Conservation (phyloP, 1,140 invertebrate genomes). For the Papilio polytes region DNA sequence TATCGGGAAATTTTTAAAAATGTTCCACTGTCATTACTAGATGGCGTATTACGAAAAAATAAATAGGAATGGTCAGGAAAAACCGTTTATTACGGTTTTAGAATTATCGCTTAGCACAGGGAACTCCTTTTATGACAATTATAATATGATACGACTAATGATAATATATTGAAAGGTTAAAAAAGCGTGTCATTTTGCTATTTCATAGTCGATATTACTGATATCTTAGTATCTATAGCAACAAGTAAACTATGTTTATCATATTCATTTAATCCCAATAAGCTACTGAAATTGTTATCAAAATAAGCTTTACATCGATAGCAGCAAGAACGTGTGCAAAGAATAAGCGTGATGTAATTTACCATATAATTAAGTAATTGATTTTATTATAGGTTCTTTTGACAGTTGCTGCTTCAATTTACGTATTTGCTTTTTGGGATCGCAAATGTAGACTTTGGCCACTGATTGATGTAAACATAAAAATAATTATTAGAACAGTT, state of each 20-base stretch:
- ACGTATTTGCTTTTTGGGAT: no score
- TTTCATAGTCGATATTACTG: no score
- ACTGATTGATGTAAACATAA: no score
- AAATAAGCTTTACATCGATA: background rate
- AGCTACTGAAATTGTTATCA: background rate
- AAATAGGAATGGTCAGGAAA: background rate
- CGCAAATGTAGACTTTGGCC: no score
- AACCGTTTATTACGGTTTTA: background rate
- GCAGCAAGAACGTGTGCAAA: background rate
- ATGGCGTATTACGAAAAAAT: background rate
- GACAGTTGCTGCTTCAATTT: no score
- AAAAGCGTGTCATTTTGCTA: no score
- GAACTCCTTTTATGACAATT: background rate
- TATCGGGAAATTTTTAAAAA: background rate
- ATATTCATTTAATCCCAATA: background rate
- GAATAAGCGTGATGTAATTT: no score
- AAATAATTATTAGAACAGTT: no score
- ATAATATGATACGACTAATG: background rate
- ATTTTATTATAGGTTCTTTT: no score
- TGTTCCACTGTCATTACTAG: background rate
- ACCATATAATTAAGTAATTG: no score
- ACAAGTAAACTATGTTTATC: background rate
- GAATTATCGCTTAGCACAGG: background rate
- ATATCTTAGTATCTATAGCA: background rate
- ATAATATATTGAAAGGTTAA: no score